phyloP scores from a whole-genome alignment of 2,888 invertebrate genomes.

The Arctia plantaginis region DNA sequence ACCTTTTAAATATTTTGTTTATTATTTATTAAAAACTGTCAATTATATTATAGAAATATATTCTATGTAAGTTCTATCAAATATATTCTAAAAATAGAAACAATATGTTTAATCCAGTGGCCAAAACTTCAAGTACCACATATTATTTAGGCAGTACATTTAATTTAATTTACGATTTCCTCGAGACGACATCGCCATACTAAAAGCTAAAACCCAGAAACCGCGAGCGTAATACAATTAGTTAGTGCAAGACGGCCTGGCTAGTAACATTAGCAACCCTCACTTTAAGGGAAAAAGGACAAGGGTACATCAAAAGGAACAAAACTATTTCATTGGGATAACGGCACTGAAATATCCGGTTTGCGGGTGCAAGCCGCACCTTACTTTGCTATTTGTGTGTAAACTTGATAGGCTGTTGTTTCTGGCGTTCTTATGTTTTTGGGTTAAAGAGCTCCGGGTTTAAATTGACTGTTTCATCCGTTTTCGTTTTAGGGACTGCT shows the following conservation, averaged over 20 bases:
- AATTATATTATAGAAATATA: neutral
- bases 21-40: too few species aligned
- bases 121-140: constrained; percentile 20
- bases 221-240: constrained; percentile 55
- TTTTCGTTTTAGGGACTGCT: constrained; percentile 11
- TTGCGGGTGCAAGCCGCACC: constrained; percentile 41
- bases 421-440: constrained; percentile 37
- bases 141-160: constrained; percentile 24
- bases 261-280: constrained; percentile 41
- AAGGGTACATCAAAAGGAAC: constrained; percentile 39
- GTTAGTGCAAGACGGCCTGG: constrained; percentile 44
- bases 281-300: constrained; percentile 43
- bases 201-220: constrained; percentile 48
- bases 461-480: constrained; percentile 16
- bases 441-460: constrained; percentile 33
- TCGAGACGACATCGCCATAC: constrained; percentile 18
- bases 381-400: constrained; percentile 48
- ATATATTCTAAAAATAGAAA: neutral
- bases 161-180: constrained; percentile 35
- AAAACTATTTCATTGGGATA: constrained; percentile 47
- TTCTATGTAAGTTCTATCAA: neutral
- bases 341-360: constrained; percentile 35
- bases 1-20: too few species aligned
- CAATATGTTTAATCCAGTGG: neutral
- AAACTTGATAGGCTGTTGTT: constrained; percentile 42